Base-by-base conservation (phyloP, 1,140 invertebrate species). In the Helicoverpa zea region DNA sequence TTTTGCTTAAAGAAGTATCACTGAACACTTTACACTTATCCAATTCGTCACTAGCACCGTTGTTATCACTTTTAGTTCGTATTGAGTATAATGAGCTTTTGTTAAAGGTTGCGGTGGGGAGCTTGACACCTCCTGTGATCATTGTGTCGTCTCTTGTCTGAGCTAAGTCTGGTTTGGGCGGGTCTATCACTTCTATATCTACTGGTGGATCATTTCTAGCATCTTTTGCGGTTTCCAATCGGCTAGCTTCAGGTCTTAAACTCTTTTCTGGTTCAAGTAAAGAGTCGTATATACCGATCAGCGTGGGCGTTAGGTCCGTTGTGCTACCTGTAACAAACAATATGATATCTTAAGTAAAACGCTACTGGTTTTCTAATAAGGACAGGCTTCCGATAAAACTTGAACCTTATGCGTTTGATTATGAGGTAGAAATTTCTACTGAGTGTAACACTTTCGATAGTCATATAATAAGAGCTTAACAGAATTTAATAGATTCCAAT, bases 261-360 rank as follows among this genome's bases (percentile, higher is more conserved):
- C 89, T 94, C 68, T 93, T 95, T 51, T 84, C 84, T 47, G 92
- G 92, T 76, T 94, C 94, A 75, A 95, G 80, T 61, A 95, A 85
- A 16, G 94, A 95, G 72, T 96, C 96, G 81, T 96, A 96, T 79
- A 96, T 95, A 12, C 96, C 95, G 81, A 96, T 94, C 43, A 96
- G 90, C 59, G 96, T 96, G 35, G 96, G 96, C 79, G 96, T 95
- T 73, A 96, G 88, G 84, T 96, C 96, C 59, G 96, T 96, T 86
- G 95, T 96, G 87, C 96, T 96, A 90, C 96, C 96, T 96, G 94
- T 18, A 94, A 95, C 29, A 85, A 88, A 92, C 66, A 86, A 83
- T 51, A 76, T 82, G 78, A 76, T 47, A 52, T 43, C 11, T 70
- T 54, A 74, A 74, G 54, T 74, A 79, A 49, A 68, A 23, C 29